Conservation (phyloP, 2,113 vertebrate genomes). For the Sylvilagus bachmani region DNA sequence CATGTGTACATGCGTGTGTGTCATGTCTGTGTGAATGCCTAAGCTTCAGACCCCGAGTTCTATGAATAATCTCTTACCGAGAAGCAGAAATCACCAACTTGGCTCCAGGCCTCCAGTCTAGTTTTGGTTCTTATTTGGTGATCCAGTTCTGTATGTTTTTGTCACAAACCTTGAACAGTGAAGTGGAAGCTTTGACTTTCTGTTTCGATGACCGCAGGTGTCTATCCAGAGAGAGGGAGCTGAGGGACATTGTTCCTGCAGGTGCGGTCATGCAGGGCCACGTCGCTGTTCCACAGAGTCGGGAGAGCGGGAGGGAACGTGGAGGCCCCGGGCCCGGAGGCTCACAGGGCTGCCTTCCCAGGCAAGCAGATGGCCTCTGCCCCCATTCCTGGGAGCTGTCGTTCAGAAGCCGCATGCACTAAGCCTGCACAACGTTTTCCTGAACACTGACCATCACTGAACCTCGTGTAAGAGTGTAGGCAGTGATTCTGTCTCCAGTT, state of each 20-base stretch:
- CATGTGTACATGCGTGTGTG: not conserved
- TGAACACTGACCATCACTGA: not conserved
- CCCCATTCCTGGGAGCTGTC: not conserved
- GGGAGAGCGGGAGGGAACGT: not conserved
- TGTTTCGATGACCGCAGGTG: conserved; percentile 33
- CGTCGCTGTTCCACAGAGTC: not conserved
- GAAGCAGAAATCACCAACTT: conserved; percentile 40
- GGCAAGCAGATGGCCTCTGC: not conserved
- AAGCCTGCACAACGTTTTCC: not conserved
- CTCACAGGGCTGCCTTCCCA: not conserved
- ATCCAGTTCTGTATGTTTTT: not conserved
- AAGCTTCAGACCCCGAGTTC: not conserved
- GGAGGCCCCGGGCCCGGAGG: not conserved
- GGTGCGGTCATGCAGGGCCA: not conserved
- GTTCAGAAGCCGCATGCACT: not conserved
- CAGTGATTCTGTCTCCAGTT: not conserved
- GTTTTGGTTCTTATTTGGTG: not conserved
- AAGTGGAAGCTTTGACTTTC: conserved; percentile 46
- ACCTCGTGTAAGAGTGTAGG: not conserved
- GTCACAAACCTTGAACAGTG: not conserved
- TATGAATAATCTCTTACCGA: conserved; percentile 20
- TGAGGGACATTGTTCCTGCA: not conserved
- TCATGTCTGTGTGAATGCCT: conserved; percentile 8
- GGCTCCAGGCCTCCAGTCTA: not conserved
- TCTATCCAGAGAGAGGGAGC: conserved; percentile 12